Conservation (phyloP, 2,113 vertebrate species). For the Nannobrachium achirus region DNA sequence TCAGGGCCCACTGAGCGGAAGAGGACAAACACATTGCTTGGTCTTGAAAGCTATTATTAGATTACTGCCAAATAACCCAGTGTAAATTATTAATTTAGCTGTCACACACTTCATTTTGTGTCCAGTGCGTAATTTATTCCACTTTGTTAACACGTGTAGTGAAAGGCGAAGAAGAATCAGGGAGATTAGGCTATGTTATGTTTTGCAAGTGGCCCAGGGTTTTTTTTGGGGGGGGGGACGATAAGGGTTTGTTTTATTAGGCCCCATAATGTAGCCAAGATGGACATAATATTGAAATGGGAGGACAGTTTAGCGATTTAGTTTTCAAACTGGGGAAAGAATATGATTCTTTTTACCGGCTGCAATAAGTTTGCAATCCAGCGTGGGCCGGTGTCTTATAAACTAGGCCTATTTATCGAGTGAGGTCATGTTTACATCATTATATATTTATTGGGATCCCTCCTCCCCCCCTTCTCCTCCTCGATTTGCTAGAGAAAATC, state of each 20-base stretch:
- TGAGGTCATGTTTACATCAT: conserved; percentile 95
- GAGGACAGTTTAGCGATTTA: conserved; percentile 53
- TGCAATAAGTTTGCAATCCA: conserved; percentile 78
- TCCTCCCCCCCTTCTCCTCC: conserved; percentile 68
- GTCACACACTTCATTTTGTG: conserved; percentile 89
- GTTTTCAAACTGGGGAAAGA: conserved; percentile 58
- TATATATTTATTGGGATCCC: conserved; percentile 98
- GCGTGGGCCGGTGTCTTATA: conserved; percentile 82
- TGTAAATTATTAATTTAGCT: conserved; percentile 92
- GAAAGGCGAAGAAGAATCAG: conserved; percentile 60
- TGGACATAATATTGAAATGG: conserved; percentile 57
- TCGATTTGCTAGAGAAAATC: conserved; percentile 81
- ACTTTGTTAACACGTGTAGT: conserved; percentile 82
- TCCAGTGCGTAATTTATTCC: conserved; percentile 88
- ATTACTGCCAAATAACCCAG: conserved; percentile 88
- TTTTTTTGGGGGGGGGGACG: conserved; percentile 9
- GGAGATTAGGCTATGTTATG: conserved; percentile 40
- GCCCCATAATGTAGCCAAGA: conserved; percentile 41
- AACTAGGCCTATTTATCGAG: conserved; percentile 88
- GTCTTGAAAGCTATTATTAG: conserved; percentile 85
- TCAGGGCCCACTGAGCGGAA: conserved; percentile 65
- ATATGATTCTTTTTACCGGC: conserved; percentile 49
- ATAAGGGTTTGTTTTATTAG: conserved; percentile 52
- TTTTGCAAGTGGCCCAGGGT: conserved; percentile 60
- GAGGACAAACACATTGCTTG: conserved; percentile 66